Evolutionary conservation across 2,797 vertebrate species (phyloP).

Genomic region (Dromococcyx pavoninus): DNA sequence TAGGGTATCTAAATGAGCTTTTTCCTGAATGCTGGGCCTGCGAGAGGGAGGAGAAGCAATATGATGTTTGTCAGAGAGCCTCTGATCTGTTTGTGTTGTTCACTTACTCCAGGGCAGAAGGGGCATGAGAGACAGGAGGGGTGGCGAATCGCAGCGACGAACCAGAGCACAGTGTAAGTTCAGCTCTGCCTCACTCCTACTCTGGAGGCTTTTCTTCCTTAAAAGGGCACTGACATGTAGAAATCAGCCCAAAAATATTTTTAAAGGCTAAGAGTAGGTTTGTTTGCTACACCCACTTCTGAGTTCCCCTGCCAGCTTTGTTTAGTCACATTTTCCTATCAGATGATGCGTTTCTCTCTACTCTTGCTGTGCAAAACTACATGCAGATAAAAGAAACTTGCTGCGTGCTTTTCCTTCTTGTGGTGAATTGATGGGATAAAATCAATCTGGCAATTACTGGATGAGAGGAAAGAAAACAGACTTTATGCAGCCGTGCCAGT

Average conservation of each 20-base stretch:
- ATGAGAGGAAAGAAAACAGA: neutral
- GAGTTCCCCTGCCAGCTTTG: slow-evolving; percentile 56
- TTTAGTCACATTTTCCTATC: slow-evolving; percentile 65
- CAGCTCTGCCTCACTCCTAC: slow-evolving; percentile 41
- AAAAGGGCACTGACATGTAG: slow-evolving; percentile 65
- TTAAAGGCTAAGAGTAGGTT: slow-evolving; percentile 61
- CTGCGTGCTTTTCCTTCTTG: slow-evolving; percentile 34
- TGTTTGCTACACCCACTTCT: slow-evolving; percentile 60
- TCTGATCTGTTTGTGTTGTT: slow-evolving; percentile 57
- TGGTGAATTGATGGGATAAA: slow-evolving; percentile 26
- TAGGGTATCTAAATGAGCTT: neutral
- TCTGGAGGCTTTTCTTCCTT: slow-evolving; percentile 58
- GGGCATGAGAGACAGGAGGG: slow-evolving; percentile 77
- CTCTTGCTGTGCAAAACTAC: slow-evolving; percentile 22
- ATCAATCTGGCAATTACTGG: slow-evolving; percentile 31
- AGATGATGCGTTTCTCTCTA: slow-evolving; percentile 33
- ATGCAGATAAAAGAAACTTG: slow-evolving; percentile 26
- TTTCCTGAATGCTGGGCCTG: neutral
- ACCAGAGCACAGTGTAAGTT: slow-evolving; percentile 73
- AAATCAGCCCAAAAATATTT: slow-evolving; percentile 61
- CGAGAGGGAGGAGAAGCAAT: neutral
- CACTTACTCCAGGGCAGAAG: slow-evolving; percentile 77
- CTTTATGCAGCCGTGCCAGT: neutral
- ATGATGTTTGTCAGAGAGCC: neutral
- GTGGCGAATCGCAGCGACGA: slow-evolving; percentile 72